Conservation (phyloP, 1,140 invertebrate species). For the Trinorchestia longiramus region DNA sequence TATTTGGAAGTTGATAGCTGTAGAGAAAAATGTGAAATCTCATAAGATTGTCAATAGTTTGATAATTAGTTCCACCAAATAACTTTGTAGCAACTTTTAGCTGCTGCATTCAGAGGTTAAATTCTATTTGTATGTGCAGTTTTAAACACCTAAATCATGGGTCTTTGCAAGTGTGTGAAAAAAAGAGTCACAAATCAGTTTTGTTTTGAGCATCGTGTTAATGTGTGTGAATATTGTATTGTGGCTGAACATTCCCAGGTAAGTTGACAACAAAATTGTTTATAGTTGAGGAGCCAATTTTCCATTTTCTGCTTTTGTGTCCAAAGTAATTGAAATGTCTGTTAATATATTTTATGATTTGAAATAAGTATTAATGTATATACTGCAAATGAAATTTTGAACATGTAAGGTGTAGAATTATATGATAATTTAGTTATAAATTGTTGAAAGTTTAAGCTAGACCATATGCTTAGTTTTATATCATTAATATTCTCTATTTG, state of each 20-base stretch:
- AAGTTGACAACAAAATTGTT: constrained; percentile 8
- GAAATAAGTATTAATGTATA: too few relatives aligned
- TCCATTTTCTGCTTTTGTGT: not conserved
- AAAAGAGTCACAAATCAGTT: constrained; percentile 66
- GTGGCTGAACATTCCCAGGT: constrained; percentile 63
- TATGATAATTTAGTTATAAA: too few relatives aligned
- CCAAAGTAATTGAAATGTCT: not conserved
- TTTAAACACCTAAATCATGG: constrained; percentile 51
- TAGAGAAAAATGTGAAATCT: not conserved
- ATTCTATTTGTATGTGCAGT: not conserved
- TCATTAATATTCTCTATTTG: too few relatives aligned
- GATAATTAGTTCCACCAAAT: not conserved
- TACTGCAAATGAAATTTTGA: too few relatives aligned
- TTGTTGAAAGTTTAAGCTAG: too few relatives aligned
- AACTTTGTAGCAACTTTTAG: not conserved
- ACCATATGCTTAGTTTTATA: too few relatives aligned
- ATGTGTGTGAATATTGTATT: constrained; percentile 66
- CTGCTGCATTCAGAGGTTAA: not conserved
- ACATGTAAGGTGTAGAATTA: too few relatives aligned
- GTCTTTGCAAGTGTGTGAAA: constrained; percentile 64
- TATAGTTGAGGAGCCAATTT: not conserved
- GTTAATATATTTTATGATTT: too few relatives aligned
- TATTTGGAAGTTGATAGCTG: not conserved
- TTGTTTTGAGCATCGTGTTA: constrained; percentile 65
- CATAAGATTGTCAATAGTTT: not conserved